phyloP scores from a whole-genome alignment of 2,797 vertebrate species.

The Scomberomorus guttatus region DNA sequence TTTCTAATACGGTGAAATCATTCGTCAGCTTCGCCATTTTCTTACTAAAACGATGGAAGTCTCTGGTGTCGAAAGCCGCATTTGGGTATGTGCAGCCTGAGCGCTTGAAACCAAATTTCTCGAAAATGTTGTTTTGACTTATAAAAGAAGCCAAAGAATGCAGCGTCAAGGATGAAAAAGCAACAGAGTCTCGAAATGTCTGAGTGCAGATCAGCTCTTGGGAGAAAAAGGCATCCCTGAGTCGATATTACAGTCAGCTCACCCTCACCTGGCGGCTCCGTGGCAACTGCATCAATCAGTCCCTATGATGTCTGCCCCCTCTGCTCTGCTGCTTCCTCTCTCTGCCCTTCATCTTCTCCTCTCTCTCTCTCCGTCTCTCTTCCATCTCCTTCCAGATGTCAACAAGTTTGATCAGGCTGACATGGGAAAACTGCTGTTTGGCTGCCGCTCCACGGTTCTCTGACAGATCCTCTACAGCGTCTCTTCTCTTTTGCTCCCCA shows the following conservation, averaged over 20 bases:
- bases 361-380: slow-evolving; percentile 36
- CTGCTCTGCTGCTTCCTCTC: slow-evolving; percentile 36
- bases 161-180: slow-evolving; percentile 1
- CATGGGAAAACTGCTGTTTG: slow-evolving; percentile 56
- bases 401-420: slow-evolving; percentile 74
- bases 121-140: slow-evolving; percentile 31
- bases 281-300: slow-evolving; percentile 61
- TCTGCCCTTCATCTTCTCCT: slow-evolving; percentile 48
- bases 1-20: too few relatives aligned
- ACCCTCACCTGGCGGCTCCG: slow-evolving; percentile 59
- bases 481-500: slow-evolving; percentile 44
- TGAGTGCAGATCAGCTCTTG: slow-evolving; percentile 1
- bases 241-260: slow-evolving; percentile 45
- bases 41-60: not conserved
- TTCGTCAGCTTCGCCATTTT: not conserved
- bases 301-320: slow-evolving; percentile 41
- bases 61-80: not conserved
- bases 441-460: slow-evolving; percentile 42
- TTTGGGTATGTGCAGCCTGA: not conserved
- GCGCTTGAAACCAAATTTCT: slow-evolving; percentile 16
- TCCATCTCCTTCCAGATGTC: slow-evolving; percentile 55
- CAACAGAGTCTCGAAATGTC: slow-evolving; percentile 19
- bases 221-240: slow-evolving; percentile 28
- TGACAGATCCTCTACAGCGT: slow-evolving; percentile 53
- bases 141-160: slow-evolving; percentile 23